Conservation (phyloP, 2,113 vertebrate species). For the Mixornis gularis region DNA sequence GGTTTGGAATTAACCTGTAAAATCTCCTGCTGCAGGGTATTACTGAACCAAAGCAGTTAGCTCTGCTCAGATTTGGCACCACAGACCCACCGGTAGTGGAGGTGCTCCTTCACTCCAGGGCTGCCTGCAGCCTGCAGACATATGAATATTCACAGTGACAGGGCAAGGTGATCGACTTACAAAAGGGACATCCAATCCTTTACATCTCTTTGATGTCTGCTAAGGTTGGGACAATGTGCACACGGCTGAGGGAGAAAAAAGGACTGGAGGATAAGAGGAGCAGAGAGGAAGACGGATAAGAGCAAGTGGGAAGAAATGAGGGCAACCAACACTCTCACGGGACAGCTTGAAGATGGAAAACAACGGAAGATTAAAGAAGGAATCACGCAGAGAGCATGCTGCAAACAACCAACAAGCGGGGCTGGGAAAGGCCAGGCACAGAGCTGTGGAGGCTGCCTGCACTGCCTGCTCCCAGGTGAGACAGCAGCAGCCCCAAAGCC, state of each 20-base stretch:
- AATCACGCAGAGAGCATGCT: not conserved
- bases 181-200: not conserved
- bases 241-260: not conserved
- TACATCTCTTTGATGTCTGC: slow-evolving; percentile 9
- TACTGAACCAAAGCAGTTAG: not conserved
- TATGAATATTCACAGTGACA: slow-evolving; percentile 25
- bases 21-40: slow-evolving; percentile 23
- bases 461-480: not conserved
- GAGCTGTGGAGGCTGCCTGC: not conserved
- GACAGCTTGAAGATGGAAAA: not conserved
- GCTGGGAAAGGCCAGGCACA: not conserved
- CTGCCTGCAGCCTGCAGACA: not conserved
- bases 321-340: not conserved
- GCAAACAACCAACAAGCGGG: not conserved
- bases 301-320: not conserved
- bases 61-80: not conserved
- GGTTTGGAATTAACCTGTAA: slow-evolving; percentile 10
- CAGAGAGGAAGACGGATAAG: not conserved
- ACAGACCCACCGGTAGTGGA: not conserved
- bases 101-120: slow-evolving; percentile 8
- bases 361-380: not conserved
- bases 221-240: not conserved
- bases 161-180: not conserved
- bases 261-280: not conserved
- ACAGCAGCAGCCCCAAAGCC: not conserved